Base-by-base conservation (phyloP, 2,113 vertebrate genomes). In the Hippocampus barbouri region DNA sequence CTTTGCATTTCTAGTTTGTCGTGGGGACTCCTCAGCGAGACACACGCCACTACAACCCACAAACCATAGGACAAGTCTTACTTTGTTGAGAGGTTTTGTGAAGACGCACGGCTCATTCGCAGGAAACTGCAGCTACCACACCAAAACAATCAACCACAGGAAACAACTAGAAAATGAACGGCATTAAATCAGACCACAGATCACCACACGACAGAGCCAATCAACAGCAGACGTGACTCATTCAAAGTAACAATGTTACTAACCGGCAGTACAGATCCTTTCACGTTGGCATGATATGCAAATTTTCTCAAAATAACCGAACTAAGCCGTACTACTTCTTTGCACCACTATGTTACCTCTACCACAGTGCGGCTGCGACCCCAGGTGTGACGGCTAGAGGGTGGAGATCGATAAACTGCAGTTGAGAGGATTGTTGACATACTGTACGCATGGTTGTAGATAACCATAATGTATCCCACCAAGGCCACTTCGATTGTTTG, bases 51-150 rank as follows among this genome's bases (percentile, higher is more conserved):
- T 15, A 3, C 40, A 45, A 23, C 0, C 40, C 21, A 10, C 38
- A 45, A 65, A 5, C 20, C 59, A 38, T 5, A 34, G 16, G 34
- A 63, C 10, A 40, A 63, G 34, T 16, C 43, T 4, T 47, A 47
- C 23, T 66, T 25, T 68, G 61, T 57, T 68, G 84, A 65, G 64
- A 8, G 60, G 70, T 74, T 77, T 18, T 85, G 85, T 87, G 89
- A 87, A 83, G 87, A 80, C 83, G 74, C 56, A 72, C 60, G n/a
- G 70, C 77, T 79, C 43, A 80, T 86, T 83, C 83, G 84, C 87
- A 56, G 53, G 53, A 56, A 56, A n/a, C n/a, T 11, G 53, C 53
- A 23, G 53, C n/a, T 56, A 4, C 53, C 21, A 56, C 53, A 56
- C 8, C 9, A 10, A 56, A 21, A 23, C 53, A 56, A 23, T n/a